A percentile compares a stretch with the other conserved stretches of the same genome.
phyloP scores from a whole-genome alignment of 2,888 invertebrate genomes.

The Psylliodes chrysocephalus region DNA sequence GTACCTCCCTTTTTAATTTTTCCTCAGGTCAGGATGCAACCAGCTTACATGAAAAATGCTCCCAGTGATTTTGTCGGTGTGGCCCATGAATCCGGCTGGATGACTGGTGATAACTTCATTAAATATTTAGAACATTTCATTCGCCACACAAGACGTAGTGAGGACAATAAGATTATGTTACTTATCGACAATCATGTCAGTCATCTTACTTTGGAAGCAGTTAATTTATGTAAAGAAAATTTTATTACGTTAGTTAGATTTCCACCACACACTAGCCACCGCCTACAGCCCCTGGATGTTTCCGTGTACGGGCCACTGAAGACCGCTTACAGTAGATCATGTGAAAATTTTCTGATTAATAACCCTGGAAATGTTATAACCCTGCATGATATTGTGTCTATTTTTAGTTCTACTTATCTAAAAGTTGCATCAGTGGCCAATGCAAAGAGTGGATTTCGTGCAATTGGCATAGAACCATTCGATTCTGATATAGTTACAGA shows the following conservation, averaged over 20 bases:
- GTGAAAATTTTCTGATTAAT: neutral
- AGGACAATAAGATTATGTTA: slow-evolving; percentile 22
- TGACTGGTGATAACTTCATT: slow-evolving; percentile 31
- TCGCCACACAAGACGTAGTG: slow-evolving; percentile 16
- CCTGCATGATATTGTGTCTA: no score
- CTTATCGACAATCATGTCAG: slow-evolving; percentile 35
- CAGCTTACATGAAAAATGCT: slow-evolving; percentile 26
- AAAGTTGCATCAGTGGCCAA: neutral
- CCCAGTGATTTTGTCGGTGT: slow-evolving; percentile 5
- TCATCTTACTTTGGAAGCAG: slow-evolving; percentile 27
- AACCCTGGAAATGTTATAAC: neutral
- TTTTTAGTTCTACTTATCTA: neutral
- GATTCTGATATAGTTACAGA: neutral
- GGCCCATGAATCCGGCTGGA: slow-evolving; percentile 33
- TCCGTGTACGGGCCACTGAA: no score
- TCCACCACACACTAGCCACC: no score
- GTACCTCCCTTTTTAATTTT: slow-evolving; percentile 29
- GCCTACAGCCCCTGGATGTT: no score
- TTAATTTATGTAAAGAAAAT: no score
- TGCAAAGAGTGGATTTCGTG: neutral
- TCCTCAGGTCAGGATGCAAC: slow-evolving; percentile 32
- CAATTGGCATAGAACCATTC: neutral
- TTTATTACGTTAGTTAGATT: no score
- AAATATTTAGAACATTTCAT: no score
- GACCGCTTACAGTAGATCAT: no score